phyloP scores from a whole-genome alignment of 2,113 vertebrate genomes.

The Onychorhynchus coronatus region DNA sequence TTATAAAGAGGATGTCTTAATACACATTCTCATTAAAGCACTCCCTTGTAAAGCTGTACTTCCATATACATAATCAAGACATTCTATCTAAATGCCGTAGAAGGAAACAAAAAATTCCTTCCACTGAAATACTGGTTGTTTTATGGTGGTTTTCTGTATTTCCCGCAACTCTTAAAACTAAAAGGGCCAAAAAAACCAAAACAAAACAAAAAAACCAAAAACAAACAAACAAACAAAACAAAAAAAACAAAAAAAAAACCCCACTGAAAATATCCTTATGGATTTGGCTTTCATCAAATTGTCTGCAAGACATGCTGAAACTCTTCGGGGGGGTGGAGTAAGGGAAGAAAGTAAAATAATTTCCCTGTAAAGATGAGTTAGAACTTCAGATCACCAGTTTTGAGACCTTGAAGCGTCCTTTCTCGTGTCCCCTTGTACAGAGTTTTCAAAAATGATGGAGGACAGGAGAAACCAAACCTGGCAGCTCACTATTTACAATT shows the following conservation, averaged over 20 bases:
- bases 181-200: background rate
- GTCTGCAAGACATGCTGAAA: background rate
- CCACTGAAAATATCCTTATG: background rate
- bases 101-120: fast-evolving
- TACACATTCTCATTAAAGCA: background rate
- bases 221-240: no score
- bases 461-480: background rate
- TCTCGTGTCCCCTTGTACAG: background rate
- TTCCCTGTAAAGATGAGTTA: background rate
- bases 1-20: background rate
- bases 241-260: background rate
- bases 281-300: background rate
- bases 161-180: background rate
- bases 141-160: background rate
- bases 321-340: background rate
- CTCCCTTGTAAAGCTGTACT: background rate
- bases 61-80: background rate
- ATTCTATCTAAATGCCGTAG: background rate
- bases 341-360: background rate
- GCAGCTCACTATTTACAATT: background rate
- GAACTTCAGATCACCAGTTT: background rate
- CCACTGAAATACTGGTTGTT: background rate
- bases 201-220: no score
- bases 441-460: background rate
- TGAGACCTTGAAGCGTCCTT: background rate